These are phyloP conservation scores for Drosophila busckii DNA, from an alignment of 1,140 invertebrate species.

Conservation along the genomic window DNA sequence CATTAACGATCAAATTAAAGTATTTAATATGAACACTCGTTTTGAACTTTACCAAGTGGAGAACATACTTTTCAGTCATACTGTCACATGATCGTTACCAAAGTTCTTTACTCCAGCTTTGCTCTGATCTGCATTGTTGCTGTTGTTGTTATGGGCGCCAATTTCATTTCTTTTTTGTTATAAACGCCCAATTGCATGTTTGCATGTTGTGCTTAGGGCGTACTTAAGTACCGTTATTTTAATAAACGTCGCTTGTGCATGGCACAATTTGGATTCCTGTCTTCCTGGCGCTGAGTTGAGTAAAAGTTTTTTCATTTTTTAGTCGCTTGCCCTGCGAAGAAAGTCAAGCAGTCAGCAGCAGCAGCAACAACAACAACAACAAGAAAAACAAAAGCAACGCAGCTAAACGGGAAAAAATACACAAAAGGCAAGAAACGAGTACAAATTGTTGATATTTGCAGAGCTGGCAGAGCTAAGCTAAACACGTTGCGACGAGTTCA, in stretches of 20 bases:
- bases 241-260: conserved; percentile 68
- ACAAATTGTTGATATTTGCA: too few species aligned
- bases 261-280: conserved; percentile 26
- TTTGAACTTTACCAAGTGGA: too few species aligned
- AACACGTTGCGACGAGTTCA: conserved; percentile 36
- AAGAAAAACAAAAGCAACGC: conserved; percentile 24
- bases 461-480: conserved; percentile 6
- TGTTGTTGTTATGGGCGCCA: conserved; percentile 17
- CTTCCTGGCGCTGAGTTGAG: too few species aligned
- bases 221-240: conserved; percentile 74
- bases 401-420: too few species aligned
- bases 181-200: conserved; percentile 34
- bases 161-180: conserved; percentile 13
- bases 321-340: neutral
- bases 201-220: conserved; percentile 74
- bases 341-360: too few species aligned
- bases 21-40: too few species aligned
- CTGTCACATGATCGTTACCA: too few species aligned
- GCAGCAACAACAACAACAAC: too few species aligned
- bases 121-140: conserved; percentile 29
- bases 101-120: too few species aligned
- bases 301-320: neutral
- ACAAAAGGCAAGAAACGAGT: too few species aligned
- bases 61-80: too few species aligned
- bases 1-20: too few species aligned